These are phyloP conservation scores for Hephaestus fuliginosus DNA, from an alignment of 2,797 vertebrate genomes.

Conservation along the genomic window DNA sequence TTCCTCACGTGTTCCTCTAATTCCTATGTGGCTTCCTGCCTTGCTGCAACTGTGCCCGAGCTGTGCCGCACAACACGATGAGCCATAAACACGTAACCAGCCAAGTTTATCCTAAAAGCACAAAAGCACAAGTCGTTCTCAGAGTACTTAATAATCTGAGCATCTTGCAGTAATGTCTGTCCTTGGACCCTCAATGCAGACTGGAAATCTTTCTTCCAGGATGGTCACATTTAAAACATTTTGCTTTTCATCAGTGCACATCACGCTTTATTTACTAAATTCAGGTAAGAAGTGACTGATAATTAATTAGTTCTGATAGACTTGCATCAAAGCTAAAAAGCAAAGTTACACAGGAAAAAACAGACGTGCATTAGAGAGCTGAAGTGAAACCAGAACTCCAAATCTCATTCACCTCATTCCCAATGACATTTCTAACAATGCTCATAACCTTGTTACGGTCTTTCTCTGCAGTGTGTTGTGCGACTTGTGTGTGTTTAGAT, in stretches of 20 bases:
- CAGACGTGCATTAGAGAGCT: background rate
- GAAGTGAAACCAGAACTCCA: background rate
- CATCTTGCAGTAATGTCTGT: background rate
- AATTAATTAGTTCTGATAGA: background rate
- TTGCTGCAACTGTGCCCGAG: constrained; percentile 4
- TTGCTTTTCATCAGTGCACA: background rate
- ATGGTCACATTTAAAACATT: too few relatives aligned
- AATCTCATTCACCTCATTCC: background rate
- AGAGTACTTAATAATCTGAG: background rate
- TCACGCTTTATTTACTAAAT: background rate
- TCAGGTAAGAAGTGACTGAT: too few relatives aligned
- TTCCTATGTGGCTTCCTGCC: constrained; percentile 21
- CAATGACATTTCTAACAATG: background rate
- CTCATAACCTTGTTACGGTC: background rate
- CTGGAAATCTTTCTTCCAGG: background rate
- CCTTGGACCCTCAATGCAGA: background rate
- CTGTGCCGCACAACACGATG: constrained; percentile 8
- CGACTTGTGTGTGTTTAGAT: background rate
- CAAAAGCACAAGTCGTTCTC: constrained; percentile 1
- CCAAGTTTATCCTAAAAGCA: constrained; percentile 19
- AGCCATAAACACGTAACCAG: background rate
- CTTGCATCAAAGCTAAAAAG: background rate
- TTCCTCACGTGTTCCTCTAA: background rate
- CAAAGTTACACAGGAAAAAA: background rate
- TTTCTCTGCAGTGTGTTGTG: background rate